These are phyloP conservation scores for Amphimedon queenslandica DNA, from an alignment of 37 sponge, comb jelly and placozoan species.

Conservation along the genomic window DNA sequence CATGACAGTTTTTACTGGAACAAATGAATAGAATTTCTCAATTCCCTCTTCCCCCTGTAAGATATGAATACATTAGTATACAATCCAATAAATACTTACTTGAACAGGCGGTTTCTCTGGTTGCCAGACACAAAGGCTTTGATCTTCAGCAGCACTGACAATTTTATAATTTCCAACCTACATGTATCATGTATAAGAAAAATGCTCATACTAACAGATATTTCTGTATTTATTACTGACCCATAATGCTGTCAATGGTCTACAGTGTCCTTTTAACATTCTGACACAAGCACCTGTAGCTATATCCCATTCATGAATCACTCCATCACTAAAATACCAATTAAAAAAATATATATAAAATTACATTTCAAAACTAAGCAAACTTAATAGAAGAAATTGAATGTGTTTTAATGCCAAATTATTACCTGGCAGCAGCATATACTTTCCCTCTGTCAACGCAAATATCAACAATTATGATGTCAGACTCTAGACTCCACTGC, in stretches of 20 bases:
- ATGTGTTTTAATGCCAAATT: not conserved
- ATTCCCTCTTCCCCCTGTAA: not conserved
- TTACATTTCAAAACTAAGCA: not conserved
- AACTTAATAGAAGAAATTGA: not conserved
- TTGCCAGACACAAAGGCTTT: slow-evolving; percentile 70
- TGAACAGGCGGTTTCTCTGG: slow-evolving; percentile 16
- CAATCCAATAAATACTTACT: not conserved
- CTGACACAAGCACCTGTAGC: slow-evolving; percentile 49
- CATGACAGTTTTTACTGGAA: not conserved
- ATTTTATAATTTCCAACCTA: slow-evolving; percentile 33
- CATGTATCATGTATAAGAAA: not conserved
- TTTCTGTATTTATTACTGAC: slow-evolving; percentile 20
- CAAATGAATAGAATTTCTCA: not conserved
- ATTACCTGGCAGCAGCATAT: slow-evolving; percentile 60
- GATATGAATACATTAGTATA: not conserved
- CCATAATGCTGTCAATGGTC: slow-evolving; percentile 31
- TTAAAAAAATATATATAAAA: too few relatives aligned
- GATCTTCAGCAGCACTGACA: slow-evolving; percentile 51
- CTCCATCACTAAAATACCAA: slow-evolving; percentile 54
- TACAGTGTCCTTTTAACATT: slow-evolving; percentile 52
- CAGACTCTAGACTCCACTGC: slow-evolving; percentile 20
- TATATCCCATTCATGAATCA: slow-evolving; percentile 68
- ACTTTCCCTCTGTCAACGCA: slow-evolving; percentile 11
- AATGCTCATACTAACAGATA: not conserved
- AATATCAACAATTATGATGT: slow-evolving; percentile 5